Conservation (phyloP, 2,888 invertebrate species). For the Panopea generosa region DNA sequence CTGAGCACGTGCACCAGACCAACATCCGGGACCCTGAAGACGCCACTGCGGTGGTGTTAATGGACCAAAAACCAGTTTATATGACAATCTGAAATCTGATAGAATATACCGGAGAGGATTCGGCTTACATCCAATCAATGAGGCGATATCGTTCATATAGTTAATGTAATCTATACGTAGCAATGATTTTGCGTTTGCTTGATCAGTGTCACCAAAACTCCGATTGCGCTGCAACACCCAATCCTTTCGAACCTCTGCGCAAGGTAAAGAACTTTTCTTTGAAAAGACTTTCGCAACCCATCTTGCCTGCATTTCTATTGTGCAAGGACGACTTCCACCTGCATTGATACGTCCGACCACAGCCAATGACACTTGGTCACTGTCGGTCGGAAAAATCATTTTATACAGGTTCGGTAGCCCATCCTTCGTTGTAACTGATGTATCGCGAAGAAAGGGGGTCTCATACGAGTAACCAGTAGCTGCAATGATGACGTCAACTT, state of each 20-base stretch:
- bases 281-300: background rate
- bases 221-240: background rate
- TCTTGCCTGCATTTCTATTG: background rate
- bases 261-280: background rate
- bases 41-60: background rate
- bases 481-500: background rate
- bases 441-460: background rate
- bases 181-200: background rate
- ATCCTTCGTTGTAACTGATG: background rate
- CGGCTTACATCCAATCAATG: background rate
- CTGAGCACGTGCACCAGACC: background rate
- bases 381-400: background rate
- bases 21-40: background rate
- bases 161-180: background rate
- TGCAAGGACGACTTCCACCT: background rate
- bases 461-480: slow-evolving; percentile 3
- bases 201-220: background rate
- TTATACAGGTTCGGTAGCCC: background rate
- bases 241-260: background rate
- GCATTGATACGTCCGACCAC: background rate
- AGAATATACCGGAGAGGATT: background rate
- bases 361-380: background rate
- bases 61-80: background rate
- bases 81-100: background rate
- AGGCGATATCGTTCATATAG: background rate